phyloP scores from a whole-genome alignment of 2,113 vertebrate species.

The Pseudopodoces humilis region DNA sequence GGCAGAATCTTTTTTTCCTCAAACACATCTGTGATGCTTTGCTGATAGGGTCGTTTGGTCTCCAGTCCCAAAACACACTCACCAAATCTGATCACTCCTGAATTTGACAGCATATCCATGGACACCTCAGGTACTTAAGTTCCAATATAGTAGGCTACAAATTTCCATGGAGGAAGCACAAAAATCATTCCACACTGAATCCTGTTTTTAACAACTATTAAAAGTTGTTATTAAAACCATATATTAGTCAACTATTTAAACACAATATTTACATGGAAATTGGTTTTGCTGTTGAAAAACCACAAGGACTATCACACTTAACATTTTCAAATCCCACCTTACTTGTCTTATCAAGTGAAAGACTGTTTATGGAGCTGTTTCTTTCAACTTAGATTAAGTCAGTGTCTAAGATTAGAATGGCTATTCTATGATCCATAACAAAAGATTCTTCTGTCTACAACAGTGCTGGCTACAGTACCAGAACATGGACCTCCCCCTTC shows the following conservation, averaged over 20 bases:
- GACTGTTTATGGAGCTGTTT: neutral
- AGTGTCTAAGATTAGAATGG: neutral
- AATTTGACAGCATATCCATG: neutral
- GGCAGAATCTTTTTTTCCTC: neutral
- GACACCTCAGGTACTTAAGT: neutral
- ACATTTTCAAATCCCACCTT: neutral
- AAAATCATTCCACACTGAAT: neutral
- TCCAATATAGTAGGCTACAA: neutral
- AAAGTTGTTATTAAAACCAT: no score
- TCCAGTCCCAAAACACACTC: neutral
- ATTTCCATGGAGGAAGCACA: neutral
- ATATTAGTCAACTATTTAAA: neutral
- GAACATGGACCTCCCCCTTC: rapidly evolving
- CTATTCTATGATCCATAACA: neutral
- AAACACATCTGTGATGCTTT: neutral
- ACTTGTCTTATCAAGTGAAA: neutral
- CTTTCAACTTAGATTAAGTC: neutral
- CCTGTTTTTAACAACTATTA: neutral
- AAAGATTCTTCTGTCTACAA: neutral
- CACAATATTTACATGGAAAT: neutral
- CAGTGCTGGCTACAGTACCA: neutral
- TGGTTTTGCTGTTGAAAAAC: neutral
- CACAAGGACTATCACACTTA: neutral
- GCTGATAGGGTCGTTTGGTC: neutral
- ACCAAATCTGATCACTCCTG: neutral